Conservation (phyloP, 2,797 vertebrate genomes). For the Xyrichtys novacula region DNA sequence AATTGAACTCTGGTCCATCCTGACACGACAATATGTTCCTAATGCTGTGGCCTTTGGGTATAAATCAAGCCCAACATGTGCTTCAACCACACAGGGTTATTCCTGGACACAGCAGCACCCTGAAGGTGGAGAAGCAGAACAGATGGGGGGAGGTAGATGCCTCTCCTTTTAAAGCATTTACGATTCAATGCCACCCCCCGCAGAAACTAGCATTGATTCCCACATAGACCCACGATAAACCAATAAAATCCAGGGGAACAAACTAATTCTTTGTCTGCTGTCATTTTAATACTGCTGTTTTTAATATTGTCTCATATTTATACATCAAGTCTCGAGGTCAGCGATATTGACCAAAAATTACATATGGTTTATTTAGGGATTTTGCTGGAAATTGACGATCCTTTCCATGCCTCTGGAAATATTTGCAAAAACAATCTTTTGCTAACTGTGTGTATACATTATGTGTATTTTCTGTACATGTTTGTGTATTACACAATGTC, state of each 20-base stretch:
- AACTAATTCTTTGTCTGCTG: not conserved
- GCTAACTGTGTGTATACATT: too few species aligned
- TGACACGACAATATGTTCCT: slow-evolving; percentile 36
- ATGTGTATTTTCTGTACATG: too few species aligned
- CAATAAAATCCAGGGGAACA: not conserved
- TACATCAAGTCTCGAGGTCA: too few species aligned
- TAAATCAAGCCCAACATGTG: slow-evolving; percentile 74
- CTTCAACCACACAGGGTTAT: slow-evolving; percentile 74
- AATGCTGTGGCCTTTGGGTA: slow-evolving; percentile 34
- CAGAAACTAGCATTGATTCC: slow-evolving; percentile 30
- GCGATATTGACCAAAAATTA: too few species aligned
- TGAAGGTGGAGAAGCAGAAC: slow-evolving; percentile 50
- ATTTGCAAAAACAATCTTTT: too few species aligned
- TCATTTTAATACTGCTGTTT: too few species aligned
- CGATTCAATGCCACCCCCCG: slow-evolving; percentile 37
- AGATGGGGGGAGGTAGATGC: slow-evolving; percentile 47
- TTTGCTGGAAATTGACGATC: too few species aligned
- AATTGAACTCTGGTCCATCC: slow-evolving; percentile 18
- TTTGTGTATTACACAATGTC: too few species aligned
- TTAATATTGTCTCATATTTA: too few species aligned
- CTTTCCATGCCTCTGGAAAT: too few species aligned
- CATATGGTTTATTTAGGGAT: too few species aligned
- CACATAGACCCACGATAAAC: slow-evolving; percentile 29
- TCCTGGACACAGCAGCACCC: slow-evolving; percentile 73
- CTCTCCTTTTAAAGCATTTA: slow-evolving; percentile 78